These are phyloP conservation scores for Mellilla xanthometata DNA, from an alignment of 2,888 invertebrate species.

Conservation along the genomic window DNA sequence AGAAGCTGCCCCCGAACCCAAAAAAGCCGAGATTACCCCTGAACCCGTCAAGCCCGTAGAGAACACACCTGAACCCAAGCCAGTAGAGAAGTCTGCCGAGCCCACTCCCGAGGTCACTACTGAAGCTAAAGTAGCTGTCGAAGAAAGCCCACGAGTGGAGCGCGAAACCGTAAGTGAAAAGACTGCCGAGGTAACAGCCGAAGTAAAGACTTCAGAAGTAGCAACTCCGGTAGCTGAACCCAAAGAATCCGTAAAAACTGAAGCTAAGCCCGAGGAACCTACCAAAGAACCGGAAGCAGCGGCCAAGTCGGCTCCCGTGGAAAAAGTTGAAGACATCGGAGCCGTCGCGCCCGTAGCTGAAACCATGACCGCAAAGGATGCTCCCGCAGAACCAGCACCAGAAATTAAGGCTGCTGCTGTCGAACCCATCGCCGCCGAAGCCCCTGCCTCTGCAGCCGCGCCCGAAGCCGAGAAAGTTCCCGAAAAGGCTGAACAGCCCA, in stretches of 20 bases:
- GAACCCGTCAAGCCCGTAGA: slow-evolving; percentile 16
- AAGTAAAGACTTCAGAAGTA: slow-evolving; percentile 15
- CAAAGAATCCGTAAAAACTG: too few species aligned
- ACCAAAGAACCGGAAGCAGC: neutral
- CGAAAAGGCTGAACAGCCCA: slow-evolving; percentile 28
- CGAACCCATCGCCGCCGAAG: neutral
- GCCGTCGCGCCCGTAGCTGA: neutral
- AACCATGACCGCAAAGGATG: neutral
- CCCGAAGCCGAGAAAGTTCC: slow-evolving; percentile 8
- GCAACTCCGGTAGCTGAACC: too few species aligned
- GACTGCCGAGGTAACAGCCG: slow-evolving; percentile 1
- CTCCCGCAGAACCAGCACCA: neutral
- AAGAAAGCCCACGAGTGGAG: slow-evolving; percentile 57
- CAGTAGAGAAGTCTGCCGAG: slow-evolving; percentile 24
- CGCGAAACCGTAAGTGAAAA: slow-evolving; percentile 62
- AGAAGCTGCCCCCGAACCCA: slow-evolving; percentile 33
- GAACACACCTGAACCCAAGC: slow-evolving; percentile 22
- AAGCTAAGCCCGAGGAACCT: slow-evolving; percentile 4
- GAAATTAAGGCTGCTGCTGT: slow-evolving; percentile 1
- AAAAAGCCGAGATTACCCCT: slow-evolving; percentile 26
- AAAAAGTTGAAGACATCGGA: neutral
- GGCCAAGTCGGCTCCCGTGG: neutral
- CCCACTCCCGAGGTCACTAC: slow-evolving; percentile 9
- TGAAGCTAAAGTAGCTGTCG: slow-evolving; percentile 26
- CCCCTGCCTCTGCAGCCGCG: neutral